These are phyloP conservation scores for Brachionus asplanchnoidis DNA, from an alignment of 1,140 invertebrate species.

Conservation along the genomic window DNA sequence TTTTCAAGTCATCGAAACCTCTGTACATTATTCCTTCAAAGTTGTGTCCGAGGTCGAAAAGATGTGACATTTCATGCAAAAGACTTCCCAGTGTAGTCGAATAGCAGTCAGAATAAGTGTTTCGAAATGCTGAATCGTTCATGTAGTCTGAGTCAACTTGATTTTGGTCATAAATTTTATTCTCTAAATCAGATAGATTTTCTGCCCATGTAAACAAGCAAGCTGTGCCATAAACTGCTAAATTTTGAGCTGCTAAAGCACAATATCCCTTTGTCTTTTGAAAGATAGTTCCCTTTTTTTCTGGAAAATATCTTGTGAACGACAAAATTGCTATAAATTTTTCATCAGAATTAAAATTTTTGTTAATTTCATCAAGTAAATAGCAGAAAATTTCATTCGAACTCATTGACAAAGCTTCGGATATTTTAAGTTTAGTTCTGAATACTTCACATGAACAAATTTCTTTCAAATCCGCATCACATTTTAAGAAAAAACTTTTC, in stretches of 20 bases:
- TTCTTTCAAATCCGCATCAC: background rate
- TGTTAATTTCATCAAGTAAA: background rate
- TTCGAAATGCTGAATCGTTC: slow-evolving; percentile 80
- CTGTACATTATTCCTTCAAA: slow-evolving; percentile 84
- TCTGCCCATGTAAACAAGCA: slow-evolving; percentile 84
- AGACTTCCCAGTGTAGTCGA: slow-evolving; percentile 85
- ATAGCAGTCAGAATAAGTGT: slow-evolving; percentile 71
- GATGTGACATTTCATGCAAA: slow-evolving; percentile 87
- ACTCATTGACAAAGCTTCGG: background rate
- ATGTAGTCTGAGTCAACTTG: slow-evolving; percentile 69
- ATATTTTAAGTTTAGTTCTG: background rate
- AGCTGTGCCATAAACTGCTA: slow-evolving; percentile 81
- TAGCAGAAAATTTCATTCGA: background rate
- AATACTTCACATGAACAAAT: background rate
- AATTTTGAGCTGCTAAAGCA: slow-evolving; percentile 63
- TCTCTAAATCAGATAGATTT: slow-evolving; percentile 65
- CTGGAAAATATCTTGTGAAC: background rate
- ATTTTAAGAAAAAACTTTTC: slow-evolving; percentile 15
- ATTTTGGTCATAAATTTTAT: slow-evolving; percentile 61
- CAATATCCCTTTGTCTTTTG: slow-evolving; percentile 4
- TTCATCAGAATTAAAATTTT: background rate
- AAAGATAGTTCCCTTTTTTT: background rate
- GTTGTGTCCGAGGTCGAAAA: slow-evolving; percentile 86
- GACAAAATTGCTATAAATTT: slow-evolving; percentile 11
- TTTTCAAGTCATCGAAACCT: slow-evolving; percentile 78